phyloP scores from a whole-genome alignment of 2,797 vertebrate species.

The Synanceia verrucosa region DNA sequence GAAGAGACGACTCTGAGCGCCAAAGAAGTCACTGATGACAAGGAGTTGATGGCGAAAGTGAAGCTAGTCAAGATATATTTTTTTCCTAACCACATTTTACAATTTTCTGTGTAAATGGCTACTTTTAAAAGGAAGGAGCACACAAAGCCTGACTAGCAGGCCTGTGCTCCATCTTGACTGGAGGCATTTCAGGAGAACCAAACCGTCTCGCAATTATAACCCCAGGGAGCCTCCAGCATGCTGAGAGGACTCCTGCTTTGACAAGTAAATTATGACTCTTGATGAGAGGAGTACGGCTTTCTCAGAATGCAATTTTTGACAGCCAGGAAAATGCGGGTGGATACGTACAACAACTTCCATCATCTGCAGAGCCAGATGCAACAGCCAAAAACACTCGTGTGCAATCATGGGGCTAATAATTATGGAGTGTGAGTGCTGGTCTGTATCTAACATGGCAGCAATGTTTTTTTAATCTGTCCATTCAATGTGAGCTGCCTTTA shows the following conservation, averaged over 20 bases:
- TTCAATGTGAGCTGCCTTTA: conserved; percentile 65
- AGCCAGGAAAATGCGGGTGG: conserved; percentile 67
- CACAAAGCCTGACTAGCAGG: conserved; percentile 69
- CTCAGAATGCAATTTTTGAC: conserved; percentile 79
- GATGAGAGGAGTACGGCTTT: conserved; percentile 74
- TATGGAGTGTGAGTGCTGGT: conserved; percentile 75
- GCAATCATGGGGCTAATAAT: conserved; percentile 79
- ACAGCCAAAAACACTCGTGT: conserved; percentile 74
- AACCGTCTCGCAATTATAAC: conserved; percentile 79
- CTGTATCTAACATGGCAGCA: conserved; percentile 71
- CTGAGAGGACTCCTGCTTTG: conserved; percentile 78
- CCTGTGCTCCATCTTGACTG: conserved; percentile 64
- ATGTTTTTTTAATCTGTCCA: conserved; percentile 76
- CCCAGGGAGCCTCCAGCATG: conserved; percentile 67
- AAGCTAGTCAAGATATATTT: conserved; percentile 55
- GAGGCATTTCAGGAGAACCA: conserved; percentile 71
- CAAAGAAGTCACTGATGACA: conserved; percentile 48
- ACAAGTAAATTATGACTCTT: conserved; percentile 85
- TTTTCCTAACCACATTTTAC: conserved; percentile 52
- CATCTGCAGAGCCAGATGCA: conserved; percentile 68
- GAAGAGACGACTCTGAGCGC: conserved; percentile 8
- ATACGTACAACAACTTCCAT: conserved; percentile 78
- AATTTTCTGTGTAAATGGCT: conserved; percentile 69
- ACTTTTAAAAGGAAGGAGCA: conserved; percentile 63
- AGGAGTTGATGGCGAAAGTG: conserved; percentile 67